These are phyloP conservation scores for Maniola jurtina DNA, from an alignment of 1,140 invertebrate species.

Conservation along the genomic window DNA sequence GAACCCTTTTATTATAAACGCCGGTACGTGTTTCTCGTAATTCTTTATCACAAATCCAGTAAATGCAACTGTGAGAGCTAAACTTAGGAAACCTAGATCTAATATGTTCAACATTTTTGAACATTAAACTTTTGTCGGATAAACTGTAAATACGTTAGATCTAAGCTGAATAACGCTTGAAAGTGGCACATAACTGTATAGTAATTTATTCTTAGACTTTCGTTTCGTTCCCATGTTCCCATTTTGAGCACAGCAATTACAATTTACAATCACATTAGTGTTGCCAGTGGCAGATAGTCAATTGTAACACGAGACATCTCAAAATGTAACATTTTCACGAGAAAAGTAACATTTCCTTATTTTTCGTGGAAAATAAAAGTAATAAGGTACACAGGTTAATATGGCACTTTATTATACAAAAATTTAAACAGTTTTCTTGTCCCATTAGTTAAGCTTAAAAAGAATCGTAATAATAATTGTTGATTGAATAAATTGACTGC, in stretches of 20 bases:
- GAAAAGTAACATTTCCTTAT: too few relatives aligned
- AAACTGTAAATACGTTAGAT: constrained; percentile 1
- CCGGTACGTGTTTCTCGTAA: constrained; percentile 82
- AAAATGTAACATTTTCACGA: too few relatives aligned
- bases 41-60: constrained; percentile 81
- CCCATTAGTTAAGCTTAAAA: too few relatives aligned
- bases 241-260: background rate
- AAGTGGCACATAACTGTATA: constrained; percentile 37
- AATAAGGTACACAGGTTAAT: too few relatives aligned
- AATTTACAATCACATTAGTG: constrained; percentile 1
- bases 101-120: constrained; percentile 78
- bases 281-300: too few relatives aligned
- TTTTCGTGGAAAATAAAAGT: too few relatives aligned
- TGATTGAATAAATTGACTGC: too few relatives aligned
- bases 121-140: background rate
- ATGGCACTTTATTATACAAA: too few relatives aligned
- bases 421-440: too few relatives aligned
- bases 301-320: too few relatives aligned
- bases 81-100: constrained; percentile 78
- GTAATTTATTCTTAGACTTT: constrained; percentile 8
- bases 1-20: constrained; percentile 80
- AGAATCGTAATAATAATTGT: too few relatives aligned
- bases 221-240: constrained; percentile 11
- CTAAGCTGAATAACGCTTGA: background rate
- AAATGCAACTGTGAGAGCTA: constrained; percentile 73